phyloP scores from a whole-genome alignment of 2,113 vertebrate genomes.

The Agelaius tricolor region DNA sequence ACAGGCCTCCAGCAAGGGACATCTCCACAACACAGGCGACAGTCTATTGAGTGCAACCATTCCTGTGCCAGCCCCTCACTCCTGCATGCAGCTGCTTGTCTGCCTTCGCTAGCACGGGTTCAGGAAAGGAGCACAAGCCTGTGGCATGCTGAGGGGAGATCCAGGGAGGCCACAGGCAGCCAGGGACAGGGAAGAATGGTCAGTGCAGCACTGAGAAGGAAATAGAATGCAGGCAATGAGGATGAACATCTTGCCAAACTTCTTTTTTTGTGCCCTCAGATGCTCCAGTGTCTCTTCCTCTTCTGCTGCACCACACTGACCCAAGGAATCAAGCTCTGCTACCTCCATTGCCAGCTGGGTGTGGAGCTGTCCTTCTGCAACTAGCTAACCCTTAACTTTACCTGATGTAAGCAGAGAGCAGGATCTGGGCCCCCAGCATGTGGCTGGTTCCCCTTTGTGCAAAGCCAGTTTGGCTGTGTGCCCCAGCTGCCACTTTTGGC shows the following conservation, averaged over 20 bases:
- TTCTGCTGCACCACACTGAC: neutral
- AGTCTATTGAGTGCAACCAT: accelerated
- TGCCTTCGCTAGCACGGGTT: accelerated
- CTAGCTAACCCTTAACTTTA: neutral
- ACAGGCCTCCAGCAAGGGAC: neutral
- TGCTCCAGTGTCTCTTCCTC: neutral
- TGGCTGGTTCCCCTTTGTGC: neutral
- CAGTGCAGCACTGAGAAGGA: neutral
- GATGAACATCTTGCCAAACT: neutral
- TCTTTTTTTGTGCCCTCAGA: neutral
- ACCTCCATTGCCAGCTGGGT: neutral
- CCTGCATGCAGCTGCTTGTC: neutral
- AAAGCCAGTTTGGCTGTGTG: neutral
- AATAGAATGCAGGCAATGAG: neutral
- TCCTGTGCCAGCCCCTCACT: neutral
- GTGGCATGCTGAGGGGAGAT: neutral
- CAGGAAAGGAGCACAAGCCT: neutral
- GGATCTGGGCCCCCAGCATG: neutral
- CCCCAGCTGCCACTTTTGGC: neutral
- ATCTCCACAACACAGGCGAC: accelerated
- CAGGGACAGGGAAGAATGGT: neutral
- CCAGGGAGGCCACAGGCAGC: neutral
- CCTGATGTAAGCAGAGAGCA: neutral
- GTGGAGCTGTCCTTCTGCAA: neutral
- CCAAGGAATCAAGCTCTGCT: neutral